These are phyloP conservation scores for Hyperopisus bebe DNA, from an alignment of 2,113 vertebrate species.

Conservation along the genomic window DNA sequence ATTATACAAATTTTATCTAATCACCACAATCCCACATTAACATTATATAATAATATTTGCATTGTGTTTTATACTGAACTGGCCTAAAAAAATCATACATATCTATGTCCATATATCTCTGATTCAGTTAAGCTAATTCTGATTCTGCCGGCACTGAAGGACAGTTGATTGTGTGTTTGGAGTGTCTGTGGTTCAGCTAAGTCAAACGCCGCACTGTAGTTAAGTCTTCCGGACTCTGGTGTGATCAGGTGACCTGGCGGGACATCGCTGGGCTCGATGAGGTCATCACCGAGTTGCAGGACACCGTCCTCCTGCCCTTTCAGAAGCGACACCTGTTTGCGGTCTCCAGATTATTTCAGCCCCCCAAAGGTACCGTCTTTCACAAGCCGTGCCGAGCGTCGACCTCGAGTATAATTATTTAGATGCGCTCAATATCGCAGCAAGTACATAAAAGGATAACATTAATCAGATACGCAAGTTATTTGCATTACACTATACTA, in stretches of 20 bases:
- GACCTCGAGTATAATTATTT: neutral
- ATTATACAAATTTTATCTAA: neutral
- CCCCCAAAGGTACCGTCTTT: slow-evolving; percentile 62
- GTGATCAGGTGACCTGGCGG: slow-evolving; percentile 61
- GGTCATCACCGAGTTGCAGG: slow-evolving; percentile 61
- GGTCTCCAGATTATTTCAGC: slow-evolving; percentile 67
- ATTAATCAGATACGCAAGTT: neutral
- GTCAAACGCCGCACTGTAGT: neutral
- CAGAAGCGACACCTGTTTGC: slow-evolving; percentile 63
- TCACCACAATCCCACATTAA: neutral
- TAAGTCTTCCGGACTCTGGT: neutral
- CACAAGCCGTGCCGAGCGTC: neutral
- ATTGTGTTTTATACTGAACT: neutral
- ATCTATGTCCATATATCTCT: neutral
- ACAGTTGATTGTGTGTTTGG: neutral
- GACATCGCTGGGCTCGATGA: slow-evolving; percentile 70
- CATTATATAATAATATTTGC: neutral
- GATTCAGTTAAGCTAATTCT: neutral
- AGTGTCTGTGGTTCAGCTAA: neutral
- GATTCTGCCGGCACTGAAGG: neutral
- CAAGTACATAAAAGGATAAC: neutral
- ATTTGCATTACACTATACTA: neutral
- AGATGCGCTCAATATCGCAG: neutral
- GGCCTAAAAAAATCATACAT: neutral
- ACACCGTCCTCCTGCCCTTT: slow-evolving; percentile 68